Base-by-base conservation (phyloP, 2,888 invertebrate genomes). In the Drosophila limbata region DNA sequence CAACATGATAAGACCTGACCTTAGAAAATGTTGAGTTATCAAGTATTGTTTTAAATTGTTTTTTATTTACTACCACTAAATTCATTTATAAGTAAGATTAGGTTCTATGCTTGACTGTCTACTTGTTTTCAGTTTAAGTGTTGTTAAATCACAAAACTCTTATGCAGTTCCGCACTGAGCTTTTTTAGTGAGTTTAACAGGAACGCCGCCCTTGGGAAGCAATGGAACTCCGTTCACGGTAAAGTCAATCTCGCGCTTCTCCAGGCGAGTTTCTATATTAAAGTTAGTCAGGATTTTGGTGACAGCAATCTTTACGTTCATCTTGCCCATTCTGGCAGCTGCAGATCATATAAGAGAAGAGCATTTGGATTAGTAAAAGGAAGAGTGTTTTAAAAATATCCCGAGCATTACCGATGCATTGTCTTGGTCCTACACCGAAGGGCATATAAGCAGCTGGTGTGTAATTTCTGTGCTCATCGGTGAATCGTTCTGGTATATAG, bases 401-500 rank as follows among this genome's bases (percentile, higher is more conserved):
- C 62, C 5, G 1, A 5, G 21, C 21, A 21, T 71, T 85, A 92
- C 93, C 93, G 42, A 93, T 92, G 69, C 93, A 93, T 52, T 90
- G 90, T 10, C 93, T 77, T 0, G 93, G 93, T 13, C 93, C 93
- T 21, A 91, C 92, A 5, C 93, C 93, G 69, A 93, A 93, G 10
- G 93, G 93, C 79, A 92, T 84, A 66, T 89, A 93, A 1, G 92
- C 91, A 2, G 66, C 77, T 0, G 90, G 84, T 69, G 89, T 81
- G 21, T 87, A 91, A 63, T 88, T 86, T 55, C 81, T 82, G 28
- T 81, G 79, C 21, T 89, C 89, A 1, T 91, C 90, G 0, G 78
- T 67, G 78, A 92, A 93, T n/a, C 93, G 84, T 62, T 93, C 93
- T 0, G 93, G 93, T 63, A 92, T 88, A 73, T 93, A 93, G 59